Evolutionary conservation across 2,113 vertebrate species (phyloP), one percentile per base, ranked within the genome.

Genomic region (Macroglossus sobrinus): DNA sequence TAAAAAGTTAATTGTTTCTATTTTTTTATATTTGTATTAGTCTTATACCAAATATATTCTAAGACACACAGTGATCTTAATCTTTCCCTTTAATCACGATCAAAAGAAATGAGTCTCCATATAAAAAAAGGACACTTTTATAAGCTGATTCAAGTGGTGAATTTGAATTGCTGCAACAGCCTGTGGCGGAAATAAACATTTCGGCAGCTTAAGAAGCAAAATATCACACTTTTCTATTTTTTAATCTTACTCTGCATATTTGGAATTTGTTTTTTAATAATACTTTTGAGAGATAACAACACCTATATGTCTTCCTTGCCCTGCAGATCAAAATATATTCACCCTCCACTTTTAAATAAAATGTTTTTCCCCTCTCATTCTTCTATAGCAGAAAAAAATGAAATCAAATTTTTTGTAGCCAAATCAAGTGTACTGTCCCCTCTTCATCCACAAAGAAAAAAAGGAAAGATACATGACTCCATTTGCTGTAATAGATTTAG

Each of bases 1-100:
- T 64, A 24, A 93, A 96, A 87, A 61, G 30, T 45, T 55, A 74
- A 78, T 86, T 66, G 30, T 95, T 96, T 82, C 38, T 26, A 18
- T 82, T 91, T 94, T 94, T 81, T 90, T 92, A 59, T 91, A 75
- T 93, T 96, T 95, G n/a, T 84, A 24, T 74, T 74, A 68, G 30
- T 79, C n/a, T 92, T 15, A 84, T 88, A 35, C 33, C 55, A 89
- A 95, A 88, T 66, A 55, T 26, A 72, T 63, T 84, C 28, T 74
- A 45, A 82, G 35, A 75, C 90, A 40, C 50, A 84, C 11, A 79
- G 5, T 38, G 7, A 64, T 80, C 30, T 76, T 74, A 84, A 87
- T 69, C 24, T 92, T 95, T 92, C 35, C 88, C 84, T 95, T 94
- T 88, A 86, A 61, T 87, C 35, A 76, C 69, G 21, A 12, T 47